Evolutionary conservation across 2,797 vertebrate species (phyloP).

Genomic region (Dromococcyx pavoninus): DNA sequence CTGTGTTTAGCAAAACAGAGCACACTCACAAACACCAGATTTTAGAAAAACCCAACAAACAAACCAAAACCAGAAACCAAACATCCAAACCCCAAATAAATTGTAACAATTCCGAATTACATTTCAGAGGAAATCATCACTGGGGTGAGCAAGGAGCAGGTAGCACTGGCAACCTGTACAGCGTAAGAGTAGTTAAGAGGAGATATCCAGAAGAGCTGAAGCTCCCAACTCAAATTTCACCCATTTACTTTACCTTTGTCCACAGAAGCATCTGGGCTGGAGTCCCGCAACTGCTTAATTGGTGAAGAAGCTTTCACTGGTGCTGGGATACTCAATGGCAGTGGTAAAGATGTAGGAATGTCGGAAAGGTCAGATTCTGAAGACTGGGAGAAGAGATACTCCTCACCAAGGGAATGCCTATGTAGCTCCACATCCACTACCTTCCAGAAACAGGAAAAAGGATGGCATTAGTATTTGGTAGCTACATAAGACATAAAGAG

Average conservation of each 20-base stretch:
- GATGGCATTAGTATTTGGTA: neutral
- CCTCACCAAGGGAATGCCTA: conserved; percentile 90
- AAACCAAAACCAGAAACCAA: neutral
- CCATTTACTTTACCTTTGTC: conserved; percentile 87
- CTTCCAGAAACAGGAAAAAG: conserved; percentile 67
- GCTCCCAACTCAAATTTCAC: neutral
- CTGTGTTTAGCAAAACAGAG: neutral
- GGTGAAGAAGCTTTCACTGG: conserved; percentile 82
- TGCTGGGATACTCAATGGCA: conserved; percentile 73
- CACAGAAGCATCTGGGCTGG: conserved; percentile 61
- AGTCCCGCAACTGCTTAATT: conserved; percentile 77
- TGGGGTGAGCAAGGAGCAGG: neutral
- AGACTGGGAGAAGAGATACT: conserved; percentile 80
- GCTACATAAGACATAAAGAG: neutral
- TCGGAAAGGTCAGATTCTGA: conserved; percentile 79
- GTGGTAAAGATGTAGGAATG: conserved; percentile 68
- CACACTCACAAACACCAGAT: neutral
- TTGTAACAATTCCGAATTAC: neutral
- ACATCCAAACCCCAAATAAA: neutral
- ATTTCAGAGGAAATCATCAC: neutral
- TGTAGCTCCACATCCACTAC: conserved; percentile 97
- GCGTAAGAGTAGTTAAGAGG: neutral
- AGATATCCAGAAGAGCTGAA: neutral
- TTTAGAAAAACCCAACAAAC: neutral
- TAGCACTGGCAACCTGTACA: neutral